phyloP scores from a whole-genome alignment of 1,140 invertebrate species.

The Metaphire vulgaris region DNA sequence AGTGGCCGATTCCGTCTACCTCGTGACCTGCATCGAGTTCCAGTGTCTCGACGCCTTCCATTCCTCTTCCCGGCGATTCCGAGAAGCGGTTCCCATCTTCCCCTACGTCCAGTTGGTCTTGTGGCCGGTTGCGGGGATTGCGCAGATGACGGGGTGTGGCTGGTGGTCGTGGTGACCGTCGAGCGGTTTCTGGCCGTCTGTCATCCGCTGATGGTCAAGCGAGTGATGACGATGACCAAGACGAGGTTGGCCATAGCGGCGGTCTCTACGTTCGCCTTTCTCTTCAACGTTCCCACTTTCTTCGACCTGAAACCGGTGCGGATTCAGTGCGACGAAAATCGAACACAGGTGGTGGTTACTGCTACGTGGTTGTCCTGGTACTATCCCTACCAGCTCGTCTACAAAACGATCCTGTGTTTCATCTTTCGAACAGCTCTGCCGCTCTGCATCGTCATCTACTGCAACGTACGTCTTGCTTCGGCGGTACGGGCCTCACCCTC shows the following conservation, averaged over 20 bases:
- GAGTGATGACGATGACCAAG: slow-evolving; percentile 60
- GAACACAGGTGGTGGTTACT: not conserved
- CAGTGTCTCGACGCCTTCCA: not conserved
- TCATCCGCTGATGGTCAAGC: slow-evolving; percentile 66
- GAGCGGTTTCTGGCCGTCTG: slow-evolving; percentile 70
- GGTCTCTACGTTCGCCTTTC: slow-evolving; percentile 58
- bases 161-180: slow-evolving; percentile 69
- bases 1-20: slow-evolving; percentile 10
- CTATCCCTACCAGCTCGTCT: slow-evolving; percentile 58
- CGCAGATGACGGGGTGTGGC: slow-evolving; percentile 57
- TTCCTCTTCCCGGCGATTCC: not conserved
- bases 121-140: not conserved
- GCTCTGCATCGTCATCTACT: slow-evolving; percentile 60
- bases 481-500: slow-evolving; percentile 60
- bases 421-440: slow-evolving; percentile 62
- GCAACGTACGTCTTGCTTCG: slow-evolving; percentile 65
- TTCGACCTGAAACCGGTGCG: slow-evolving; percentile 54
- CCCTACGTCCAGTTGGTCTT: not conserved
- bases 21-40: slow-evolving; percentile 8
- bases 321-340: not conserved
- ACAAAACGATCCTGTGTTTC: slow-evolving; percentile 62
- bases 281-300: slow-evolving; percentile 59
- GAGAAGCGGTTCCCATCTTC: not conserved
- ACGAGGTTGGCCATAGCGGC: slow-evolving; percentile 56
- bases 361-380: slow-evolving; percentile 47